These are phyloP conservation scores for Erebia aethiops DNA, from an alignment of 2,888 invertebrate species.

Conservation along the genomic window DNA sequence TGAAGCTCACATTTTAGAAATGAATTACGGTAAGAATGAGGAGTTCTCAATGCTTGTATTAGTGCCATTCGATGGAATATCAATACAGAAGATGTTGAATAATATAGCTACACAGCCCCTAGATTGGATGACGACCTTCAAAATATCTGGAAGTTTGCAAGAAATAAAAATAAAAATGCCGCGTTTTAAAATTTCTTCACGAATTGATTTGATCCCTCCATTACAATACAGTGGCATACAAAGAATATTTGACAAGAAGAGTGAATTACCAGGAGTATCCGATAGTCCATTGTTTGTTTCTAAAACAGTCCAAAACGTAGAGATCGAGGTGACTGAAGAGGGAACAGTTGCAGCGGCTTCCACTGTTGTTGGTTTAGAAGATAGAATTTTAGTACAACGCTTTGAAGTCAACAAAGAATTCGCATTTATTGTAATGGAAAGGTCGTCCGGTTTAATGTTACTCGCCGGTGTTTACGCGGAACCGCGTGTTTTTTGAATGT, in stretches of 20 bases:
- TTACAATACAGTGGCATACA: slow-evolving; percentile 83
- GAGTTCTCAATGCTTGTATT: slow-evolving; percentile 86
- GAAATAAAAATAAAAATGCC: slow-evolving; percentile 85
- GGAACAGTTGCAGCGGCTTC: slow-evolving; percentile 88
- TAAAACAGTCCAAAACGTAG: slow-evolving; percentile 86
- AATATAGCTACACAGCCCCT: slow-evolving; percentile 75
- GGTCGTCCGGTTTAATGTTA: slow-evolving; percentile 81
- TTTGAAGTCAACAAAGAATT: slow-evolving; percentile 87
- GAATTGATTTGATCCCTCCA: slow-evolving; percentile 69
- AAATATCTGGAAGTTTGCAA: slow-evolving; percentile 64
- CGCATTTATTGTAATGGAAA: slow-evolving; percentile 85
- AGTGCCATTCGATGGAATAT: slow-evolving; percentile 83
- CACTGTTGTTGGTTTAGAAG: slow-evolving; percentile 77
- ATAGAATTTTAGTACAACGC: slow-evolving; percentile 74
- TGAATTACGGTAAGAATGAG: slow-evolving; percentile 86
- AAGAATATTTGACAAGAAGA: slow-evolving; percentile 83
- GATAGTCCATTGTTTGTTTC: slow-evolving; percentile 82
- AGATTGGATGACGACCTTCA: slow-evolving; percentile 78
- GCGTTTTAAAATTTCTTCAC: slow-evolving; percentile 80
- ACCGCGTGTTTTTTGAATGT: slow-evolving; percentile 53
- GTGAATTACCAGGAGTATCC: slow-evolving; percentile 83
- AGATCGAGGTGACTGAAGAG: slow-evolving; percentile 88
- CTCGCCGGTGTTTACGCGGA: slow-evolving; percentile 83
- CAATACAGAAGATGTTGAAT: slow-evolving; percentile 73
- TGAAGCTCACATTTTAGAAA: slow-evolving; percentile 85